phyloP scores from a whole-genome alignment of 2,113 vertebrate genomes.

The Uropsilus gracilis region DNA sequence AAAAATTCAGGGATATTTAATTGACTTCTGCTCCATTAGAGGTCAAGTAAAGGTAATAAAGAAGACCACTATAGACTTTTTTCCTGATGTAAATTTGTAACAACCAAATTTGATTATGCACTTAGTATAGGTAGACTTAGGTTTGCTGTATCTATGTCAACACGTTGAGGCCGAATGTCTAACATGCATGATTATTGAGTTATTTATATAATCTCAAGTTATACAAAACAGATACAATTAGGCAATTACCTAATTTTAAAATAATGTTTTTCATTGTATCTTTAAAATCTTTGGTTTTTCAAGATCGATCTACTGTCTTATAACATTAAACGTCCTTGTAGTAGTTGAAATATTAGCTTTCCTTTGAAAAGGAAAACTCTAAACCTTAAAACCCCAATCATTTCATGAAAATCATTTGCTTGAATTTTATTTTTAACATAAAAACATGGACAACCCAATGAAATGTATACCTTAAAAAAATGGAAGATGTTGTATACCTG shows the following conservation, averaged over 20 bases:
- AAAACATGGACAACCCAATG: background rate
- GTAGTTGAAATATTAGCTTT: background rate
- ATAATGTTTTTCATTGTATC: background rate
- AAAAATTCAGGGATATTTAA: conserved; percentile 2
- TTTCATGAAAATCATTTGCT: background rate
- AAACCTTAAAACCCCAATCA: background rate
- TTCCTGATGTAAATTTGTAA: background rate
- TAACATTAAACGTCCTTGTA: background rate
- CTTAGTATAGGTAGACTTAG: background rate
- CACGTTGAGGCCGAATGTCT: background rate
- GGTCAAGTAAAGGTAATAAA: background rate
- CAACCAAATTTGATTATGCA: background rate
- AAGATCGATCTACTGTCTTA: background rate
- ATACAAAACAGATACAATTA: background rate
- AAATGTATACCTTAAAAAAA: background rate
- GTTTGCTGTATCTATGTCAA: background rate
- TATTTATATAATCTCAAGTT: no score
- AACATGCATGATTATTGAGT: background rate
- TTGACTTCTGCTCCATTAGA: background rate
- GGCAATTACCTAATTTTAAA: background rate
- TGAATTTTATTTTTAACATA: conserved; percentile 9
- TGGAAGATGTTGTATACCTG: background rate
- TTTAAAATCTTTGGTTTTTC: background rate
- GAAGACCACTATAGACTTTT: background rate
- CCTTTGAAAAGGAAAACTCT: background rate